Percentiles rank a stretch among this genome's conserved stretches.
Conservation (phyloP, 53 echinoderm and acorn worm species). For the Hippasteria phrygiana region DNA sequence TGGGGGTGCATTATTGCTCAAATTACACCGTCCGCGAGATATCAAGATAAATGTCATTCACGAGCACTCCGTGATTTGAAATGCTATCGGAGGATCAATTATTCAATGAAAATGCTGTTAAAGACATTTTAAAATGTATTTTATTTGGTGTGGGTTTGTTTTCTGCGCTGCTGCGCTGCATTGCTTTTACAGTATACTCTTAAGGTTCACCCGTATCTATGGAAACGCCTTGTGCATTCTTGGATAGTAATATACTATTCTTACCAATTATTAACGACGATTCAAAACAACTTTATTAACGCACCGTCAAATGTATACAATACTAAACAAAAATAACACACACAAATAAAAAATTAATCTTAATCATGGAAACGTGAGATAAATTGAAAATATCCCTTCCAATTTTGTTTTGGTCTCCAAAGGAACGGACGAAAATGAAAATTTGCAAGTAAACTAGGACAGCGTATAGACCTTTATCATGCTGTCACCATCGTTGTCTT, state of each 20-base stretch:
- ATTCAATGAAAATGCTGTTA: background rate
- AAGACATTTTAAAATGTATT: background rate
- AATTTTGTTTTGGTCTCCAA: no score
- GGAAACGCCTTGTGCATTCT: background rate
- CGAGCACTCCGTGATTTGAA: background rate
- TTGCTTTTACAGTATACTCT: background rate
- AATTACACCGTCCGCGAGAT: conserved; percentile 1
- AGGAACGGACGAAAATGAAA: no score
- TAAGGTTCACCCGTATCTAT: no score
- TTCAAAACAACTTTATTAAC: background rate
- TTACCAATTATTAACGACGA: background rate
- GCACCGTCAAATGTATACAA: background rate
- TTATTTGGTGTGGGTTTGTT: background rate
- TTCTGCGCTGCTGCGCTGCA: background rate
- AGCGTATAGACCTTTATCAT: no score
- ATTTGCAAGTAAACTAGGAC: no score
- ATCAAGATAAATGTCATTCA: background rate
- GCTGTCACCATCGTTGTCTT: no score
- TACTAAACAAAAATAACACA: background rate
- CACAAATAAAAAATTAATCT: no score
- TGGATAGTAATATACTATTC: background rate
- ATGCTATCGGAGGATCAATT: background rate
- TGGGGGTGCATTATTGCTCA: background rate
- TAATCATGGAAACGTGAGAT: no score
- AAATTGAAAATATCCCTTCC: no score